Conservation (phyloP, 2,888 invertebrate species). For the Diarsia dahlii region DNA sequence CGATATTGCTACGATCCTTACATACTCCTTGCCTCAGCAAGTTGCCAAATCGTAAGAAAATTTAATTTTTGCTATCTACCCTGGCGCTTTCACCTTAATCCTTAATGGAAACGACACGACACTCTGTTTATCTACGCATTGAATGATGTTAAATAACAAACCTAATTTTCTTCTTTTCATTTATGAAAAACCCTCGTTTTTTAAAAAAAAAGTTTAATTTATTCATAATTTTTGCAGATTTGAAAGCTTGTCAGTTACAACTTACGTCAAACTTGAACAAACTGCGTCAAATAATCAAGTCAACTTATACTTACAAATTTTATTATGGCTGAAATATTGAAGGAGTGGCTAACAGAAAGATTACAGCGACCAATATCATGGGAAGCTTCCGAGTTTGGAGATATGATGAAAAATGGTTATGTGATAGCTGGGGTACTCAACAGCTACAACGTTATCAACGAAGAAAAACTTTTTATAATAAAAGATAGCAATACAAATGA, state of each 20-base stretch:
- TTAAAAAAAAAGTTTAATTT: background rate
- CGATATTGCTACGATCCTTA: too few relatives aligned
- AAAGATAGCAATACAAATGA: constrained; percentile 79
- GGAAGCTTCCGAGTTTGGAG: constrained; percentile 89
- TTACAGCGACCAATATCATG: constrained; percentile 90
- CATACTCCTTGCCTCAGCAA: background rate
- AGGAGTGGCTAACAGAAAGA: constrained; percentile 91
- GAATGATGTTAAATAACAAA: background rate
- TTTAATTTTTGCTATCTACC: too few relatives aligned
- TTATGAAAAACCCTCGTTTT: background rate
- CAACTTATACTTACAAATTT: constrained; percentile 19
- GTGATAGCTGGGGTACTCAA: constrained; percentile 90
- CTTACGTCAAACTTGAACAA: constrained; percentile 7
- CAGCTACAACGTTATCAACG: constrained; percentile 91
- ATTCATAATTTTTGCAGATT: background rate
- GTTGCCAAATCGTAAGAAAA: background rate
- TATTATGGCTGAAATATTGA: constrained; percentile 91
- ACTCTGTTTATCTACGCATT: background rate
- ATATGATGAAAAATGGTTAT: constrained; percentile 90
- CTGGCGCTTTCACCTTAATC: too few relatives aligned
- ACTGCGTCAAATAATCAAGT: background rate
- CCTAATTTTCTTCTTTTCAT: background rate
- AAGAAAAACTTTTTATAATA: constrained; percentile 89
- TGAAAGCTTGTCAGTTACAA: background rate
- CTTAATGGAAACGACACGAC: background rate